Conservation (phyloP, 2,888 invertebrate genomes). For the Cistogaster globosa region DNA sequence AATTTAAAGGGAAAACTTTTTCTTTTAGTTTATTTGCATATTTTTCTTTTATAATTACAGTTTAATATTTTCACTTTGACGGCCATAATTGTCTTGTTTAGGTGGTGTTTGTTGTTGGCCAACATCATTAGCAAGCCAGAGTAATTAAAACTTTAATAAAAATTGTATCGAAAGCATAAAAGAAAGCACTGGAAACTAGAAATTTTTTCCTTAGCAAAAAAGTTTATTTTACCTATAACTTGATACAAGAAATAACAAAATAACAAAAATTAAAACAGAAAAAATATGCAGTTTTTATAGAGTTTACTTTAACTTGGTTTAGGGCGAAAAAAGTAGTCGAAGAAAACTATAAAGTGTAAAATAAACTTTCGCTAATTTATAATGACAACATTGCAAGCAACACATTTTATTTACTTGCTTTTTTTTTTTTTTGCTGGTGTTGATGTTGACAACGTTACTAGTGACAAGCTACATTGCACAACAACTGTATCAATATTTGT, state of each 20-base stretch:
- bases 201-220: slow-evolving; percentile 33
- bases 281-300: slow-evolving; percentile 25
- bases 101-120: slow-evolving; percentile 47
- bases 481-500: slow-evolving; percentile 65
- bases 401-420: slow-evolving; percentile 23
- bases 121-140: slow-evolving; percentile 68
- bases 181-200: slow-evolving; percentile 28
- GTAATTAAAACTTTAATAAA: slow-evolving; percentile 67
- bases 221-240: slow-evolving; percentile 52
- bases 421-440: slow-evolving; percentile 22
- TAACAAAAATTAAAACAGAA: slow-evolving; percentile 11
- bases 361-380: slow-evolving; percentile 69
- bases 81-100: slow-evolving; percentile 65
- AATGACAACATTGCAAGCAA: slow-evolving; percentile 53
- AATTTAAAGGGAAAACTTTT: neutral
- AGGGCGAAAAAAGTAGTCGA: neutral
- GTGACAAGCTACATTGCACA: slow-evolving; percentile 40
- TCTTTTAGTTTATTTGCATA: slow-evolving; percentile 10
- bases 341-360: slow-evolving; percentile 39
- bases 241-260: slow-evolving; percentile 15
- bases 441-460: slow-evolving; percentile 46
- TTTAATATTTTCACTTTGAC: slow-evolving; percentile 49
- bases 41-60: slow-evolving; percentile 48
- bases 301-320: slow-evolving; percentile 11
- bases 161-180: slow-evolving; percentile 7